Evolutionary conservation across 2,797 vertebrate species (phyloP).

Genomic region (Enteromius unitaeniatus): DNA sequence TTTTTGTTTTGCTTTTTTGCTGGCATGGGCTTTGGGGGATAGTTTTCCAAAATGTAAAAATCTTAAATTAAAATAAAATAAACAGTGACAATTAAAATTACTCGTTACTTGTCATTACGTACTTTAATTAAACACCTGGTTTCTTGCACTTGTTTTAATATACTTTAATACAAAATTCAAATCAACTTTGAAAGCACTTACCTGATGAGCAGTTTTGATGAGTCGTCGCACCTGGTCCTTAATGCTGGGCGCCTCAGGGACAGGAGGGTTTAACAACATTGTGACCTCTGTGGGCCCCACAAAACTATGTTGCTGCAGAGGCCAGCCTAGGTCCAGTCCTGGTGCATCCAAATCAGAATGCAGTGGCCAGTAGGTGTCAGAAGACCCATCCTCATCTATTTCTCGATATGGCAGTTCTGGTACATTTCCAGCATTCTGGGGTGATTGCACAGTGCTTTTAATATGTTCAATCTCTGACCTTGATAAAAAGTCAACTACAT

Average conservation of each 20-base stretch:
- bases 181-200: conserved; percentile 69
- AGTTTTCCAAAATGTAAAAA: no score
- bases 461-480: conserved; percentile 89
- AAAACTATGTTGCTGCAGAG: conserved; percentile 86
- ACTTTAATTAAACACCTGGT: background rate
- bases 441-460: conserved; percentile 81
- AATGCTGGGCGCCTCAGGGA: conserved; percentile 91
- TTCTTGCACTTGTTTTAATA: no score
- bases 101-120: background rate
- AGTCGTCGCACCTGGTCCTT: conserved; percentile 94
- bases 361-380: conserved; percentile 97
- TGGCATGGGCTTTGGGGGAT: no score
- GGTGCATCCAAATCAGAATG: conserved; percentile 94
- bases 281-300: conserved; percentile 95
- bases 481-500: conserved; percentile 86
- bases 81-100: conserved; percentile 8
- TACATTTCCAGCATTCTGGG: conserved; percentile 70
- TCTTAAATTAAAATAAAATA: no score
- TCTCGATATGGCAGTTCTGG: conserved; percentile 78
- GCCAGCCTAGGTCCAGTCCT: conserved; percentile 96
- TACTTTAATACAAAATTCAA: no score
- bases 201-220: conserved; percentile 93
- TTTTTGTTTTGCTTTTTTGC: no score
- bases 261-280: conserved; percentile 91
- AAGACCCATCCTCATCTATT: conserved; percentile 84